phyloP scores from a whole-genome alignment of 2,113 vertebrate genomes.

The Propithecus coquereli region DNA sequence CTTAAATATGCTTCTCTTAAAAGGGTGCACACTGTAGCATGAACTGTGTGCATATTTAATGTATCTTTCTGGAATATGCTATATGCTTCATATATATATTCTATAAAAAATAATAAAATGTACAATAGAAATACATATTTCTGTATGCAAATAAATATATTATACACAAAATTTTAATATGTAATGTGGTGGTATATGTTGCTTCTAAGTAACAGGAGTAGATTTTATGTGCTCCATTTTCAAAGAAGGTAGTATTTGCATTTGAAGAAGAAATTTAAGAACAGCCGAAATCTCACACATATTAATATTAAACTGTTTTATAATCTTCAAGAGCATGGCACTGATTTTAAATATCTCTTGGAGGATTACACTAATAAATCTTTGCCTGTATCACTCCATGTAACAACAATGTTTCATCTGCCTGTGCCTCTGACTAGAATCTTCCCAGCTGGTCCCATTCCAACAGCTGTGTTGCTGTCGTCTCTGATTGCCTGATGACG shows the following conservation, averaged over 20 bases:
- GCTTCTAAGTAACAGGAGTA: not conserved
- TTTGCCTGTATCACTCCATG: not conserved
- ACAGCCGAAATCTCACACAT: not conserved
- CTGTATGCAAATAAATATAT: constrained; percentile 79
- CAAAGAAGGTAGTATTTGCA: not conserved
- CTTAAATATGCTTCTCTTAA: constrained; percentile 67
- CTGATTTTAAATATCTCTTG: constrained; percentile 34
- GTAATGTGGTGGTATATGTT: constrained; percentile 49
- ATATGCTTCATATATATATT: constrained; percentile 68
- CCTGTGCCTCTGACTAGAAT: not conserved
- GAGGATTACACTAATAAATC: constrained; percentile 52
- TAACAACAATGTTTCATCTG: constrained; percentile 7
- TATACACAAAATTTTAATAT: constrained; percentile 64
- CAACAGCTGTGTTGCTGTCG: constrained; percentile 66
- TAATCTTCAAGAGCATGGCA: constrained; percentile 13
- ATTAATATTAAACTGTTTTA: constrained; percentile 8
- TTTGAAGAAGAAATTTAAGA: constrained; percentile 23
- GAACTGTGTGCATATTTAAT: constrained; percentile 71
- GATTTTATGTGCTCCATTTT: not conserved
- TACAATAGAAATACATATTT: constrained; percentile 78
- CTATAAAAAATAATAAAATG: constrained; percentile 71
- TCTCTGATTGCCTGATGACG: constrained; percentile 69
- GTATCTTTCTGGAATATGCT: constrained; percentile 64
- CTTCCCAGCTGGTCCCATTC: not conserved
- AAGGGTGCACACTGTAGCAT: constrained; percentile 73